Base-by-base conservation (phyloP, 1,140 invertebrate genomes). In the Myzus persicae region DNA sequence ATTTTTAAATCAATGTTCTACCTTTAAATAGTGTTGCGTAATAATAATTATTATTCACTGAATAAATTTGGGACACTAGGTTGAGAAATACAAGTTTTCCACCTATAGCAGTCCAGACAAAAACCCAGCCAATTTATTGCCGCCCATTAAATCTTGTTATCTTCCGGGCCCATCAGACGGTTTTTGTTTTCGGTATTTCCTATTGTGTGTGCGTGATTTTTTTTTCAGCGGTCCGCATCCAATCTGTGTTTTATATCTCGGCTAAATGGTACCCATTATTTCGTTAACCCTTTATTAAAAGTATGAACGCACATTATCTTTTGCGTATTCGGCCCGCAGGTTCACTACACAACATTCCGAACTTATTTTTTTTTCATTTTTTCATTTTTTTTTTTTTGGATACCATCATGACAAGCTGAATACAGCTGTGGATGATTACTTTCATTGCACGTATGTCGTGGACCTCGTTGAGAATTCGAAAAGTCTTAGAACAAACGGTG, bases 281-380 rank as follows among this genome's bases (percentile, higher is more conserved):
- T 93, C 36, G 90, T 93, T 93, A 84, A 93, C 91, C 91, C 81
- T 93, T 93, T 93, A 82, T 93, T 85, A 51, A 38, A 67, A 48
- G 76, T 82, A n/a, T n/a, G 36, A 93, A 81, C 46, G 76, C n/a
- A 26, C 44, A 51, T 93, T 93, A 93, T 84, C 91, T 93, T 93
- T 93, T 93, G 44, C 46, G 91, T 93, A 48, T 89, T 89, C 38
- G 2, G 46, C 46, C 87, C 22, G 59, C 31, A 38, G 40, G 67
- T 76, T 81, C 31, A 14, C 67, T 81, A 31, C 59, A 46, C 59
- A 36, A 46, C 42, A 81, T 91, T 91, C n/a, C 40, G n/a, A 0
- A 48, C 3, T 7, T 81, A 46, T 91, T 81, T 91, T 90, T 38
- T 51, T 67, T 3, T n/a, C n/a, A n/a, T n/a, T n/a, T n/a, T n/a